A percentile compares a stretch with the other conserved stretches of the same genome.
phyloP scores from a whole-genome alignment of 2,888 invertebrate species.

The Acheta domesticus region DNA sequence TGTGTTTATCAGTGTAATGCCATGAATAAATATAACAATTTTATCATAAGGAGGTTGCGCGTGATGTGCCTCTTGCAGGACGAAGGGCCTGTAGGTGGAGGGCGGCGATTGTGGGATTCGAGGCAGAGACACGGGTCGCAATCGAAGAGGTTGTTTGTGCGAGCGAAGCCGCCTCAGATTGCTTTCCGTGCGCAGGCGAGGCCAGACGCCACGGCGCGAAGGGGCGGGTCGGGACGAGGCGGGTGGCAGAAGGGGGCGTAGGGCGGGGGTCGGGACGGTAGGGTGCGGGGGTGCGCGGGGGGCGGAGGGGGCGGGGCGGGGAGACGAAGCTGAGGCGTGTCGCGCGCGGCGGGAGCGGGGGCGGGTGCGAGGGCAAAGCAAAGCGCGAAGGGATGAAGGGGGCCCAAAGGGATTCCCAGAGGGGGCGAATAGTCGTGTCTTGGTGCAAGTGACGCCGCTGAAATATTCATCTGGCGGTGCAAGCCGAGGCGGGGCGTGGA shows the following conservation, averaged over 20 bases:
- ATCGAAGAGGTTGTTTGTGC: not conserved
- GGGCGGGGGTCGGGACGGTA: not conserved
- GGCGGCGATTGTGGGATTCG: not conserved
- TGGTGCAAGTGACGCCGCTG: not conserved
- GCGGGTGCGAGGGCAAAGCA: too few relatives aligned
- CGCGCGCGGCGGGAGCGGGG: too few relatives aligned
- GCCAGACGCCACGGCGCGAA: not conserved
- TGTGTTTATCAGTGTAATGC: too few relatives aligned
- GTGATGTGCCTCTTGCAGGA: too few relatives aligned
- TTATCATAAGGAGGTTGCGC: too few relatives aligned
- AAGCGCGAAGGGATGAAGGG: too few relatives aligned
- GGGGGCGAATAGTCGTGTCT: not conserved
- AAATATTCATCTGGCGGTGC: not conserved
- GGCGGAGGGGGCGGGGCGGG: too few relatives aligned
- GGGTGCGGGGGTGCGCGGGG: too few relatives aligned
- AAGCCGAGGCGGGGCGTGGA: not conserved
- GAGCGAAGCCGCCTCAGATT: slow-evolving; percentile 5
- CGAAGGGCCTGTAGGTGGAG: not conserved
- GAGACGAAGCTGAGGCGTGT: too few relatives aligned
- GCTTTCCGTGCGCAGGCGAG: not conserved
- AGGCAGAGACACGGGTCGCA: not conserved
- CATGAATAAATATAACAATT: too few relatives aligned
- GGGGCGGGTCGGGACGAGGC: not conserved
- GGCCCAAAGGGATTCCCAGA: not conserved
- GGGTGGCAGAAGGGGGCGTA: not conserved